Percentiles rank a stretch among this genome's conserved stretches.
phyloP scores from a whole-genome alignment of 2,888 invertebrate genomes.

The Caenorhabditis sinica region DNA sequence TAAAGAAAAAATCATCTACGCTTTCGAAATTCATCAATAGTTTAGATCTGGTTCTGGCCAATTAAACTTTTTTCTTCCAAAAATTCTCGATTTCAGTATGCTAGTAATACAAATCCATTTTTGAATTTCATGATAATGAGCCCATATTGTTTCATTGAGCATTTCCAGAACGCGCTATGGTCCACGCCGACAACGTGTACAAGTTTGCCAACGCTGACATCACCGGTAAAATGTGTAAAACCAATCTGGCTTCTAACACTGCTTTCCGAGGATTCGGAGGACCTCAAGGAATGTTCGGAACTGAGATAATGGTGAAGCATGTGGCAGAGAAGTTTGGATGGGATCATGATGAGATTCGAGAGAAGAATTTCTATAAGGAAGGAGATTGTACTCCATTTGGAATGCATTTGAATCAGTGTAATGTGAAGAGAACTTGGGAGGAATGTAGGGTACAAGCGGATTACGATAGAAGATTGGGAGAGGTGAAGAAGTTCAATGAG shows the following conservation, averaged over 20 bases:
- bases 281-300: slow-evolving; percentile 93
- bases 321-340: slow-evolving; percentile 86
- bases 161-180: slow-evolving; percentile 91
- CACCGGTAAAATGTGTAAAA: slow-evolving; percentile 88
- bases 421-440: slow-evolving; percentile 83
- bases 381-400: slow-evolving; percentile 90
- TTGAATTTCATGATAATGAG: no score
- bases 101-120: no score
- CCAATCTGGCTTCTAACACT: slow-evolving; percentile 94
- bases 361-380: slow-evolving; percentile 90
- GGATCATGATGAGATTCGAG: slow-evolving; percentile 83
- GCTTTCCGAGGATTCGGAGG: slow-evolving; percentile 92
- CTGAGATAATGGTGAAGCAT: slow-evolving; percentile 90
- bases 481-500: slow-evolving; percentile 84
- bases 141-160: no score
- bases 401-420: slow-evolving; percentile 89
- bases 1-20: no score
- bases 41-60: no score
- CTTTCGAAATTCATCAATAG: no score
- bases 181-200: slow-evolving; percentile 92
- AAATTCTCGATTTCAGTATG: no score
- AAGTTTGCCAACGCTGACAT: slow-evolving; percentile 89
- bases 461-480: slow-evolving; percentile 78
- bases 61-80: no score
- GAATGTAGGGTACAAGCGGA: slow-evolving; percentile 83